A percentile compares a stretch with the other conserved stretches of the same genome.
phyloP scores from a whole-genome alignment of 2,888 invertebrate genomes.

The Plagiodera versicolora region DNA sequence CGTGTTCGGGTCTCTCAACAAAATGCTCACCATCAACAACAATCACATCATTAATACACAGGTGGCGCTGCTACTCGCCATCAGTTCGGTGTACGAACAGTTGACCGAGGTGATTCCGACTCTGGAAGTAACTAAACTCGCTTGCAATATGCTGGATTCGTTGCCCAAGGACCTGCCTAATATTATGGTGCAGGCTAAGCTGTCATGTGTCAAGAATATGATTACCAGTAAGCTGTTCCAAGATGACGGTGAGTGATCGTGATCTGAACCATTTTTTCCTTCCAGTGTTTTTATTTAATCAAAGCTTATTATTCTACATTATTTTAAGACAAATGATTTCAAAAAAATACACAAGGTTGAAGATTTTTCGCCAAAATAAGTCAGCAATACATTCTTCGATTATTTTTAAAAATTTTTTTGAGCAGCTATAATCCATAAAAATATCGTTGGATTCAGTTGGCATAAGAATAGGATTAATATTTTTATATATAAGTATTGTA shows the following conservation, averaged over 20 bases:
- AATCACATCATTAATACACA: slow-evolving; percentile 79
- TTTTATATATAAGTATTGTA: too few relatives aligned
- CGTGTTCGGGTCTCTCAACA: slow-evolving; percentile 77
- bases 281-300: not conserved
- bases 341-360: too few relatives aligned
- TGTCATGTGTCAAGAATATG: slow-evolving; percentile 80
- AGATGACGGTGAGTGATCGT: slow-evolving; percentile 62
- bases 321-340: too few relatives aligned
- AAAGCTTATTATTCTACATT: too few relatives aligned
- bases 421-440: too few relatives aligned
- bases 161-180: slow-evolving; percentile 70
- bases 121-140: slow-evolving; percentile 77
- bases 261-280: too few relatives aligned
- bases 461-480: too few relatives aligned
- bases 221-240: slow-evolving; percentile 74
- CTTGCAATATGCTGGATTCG: slow-evolving; percentile 77
- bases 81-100: slow-evolving; percentile 83
- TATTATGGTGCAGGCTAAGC: slow-evolving; percentile 73
- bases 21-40: slow-evolving; percentile 71
- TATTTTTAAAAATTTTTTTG: too few relatives aligned
- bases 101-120: slow-evolving; percentile 73
- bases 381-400: too few relatives aligned
- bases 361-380: too few relatives aligned
- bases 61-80: slow-evolving; percentile 77
- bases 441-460: too few relatives aligned